Conservation (phyloP, 1,140 invertebrate genomes). For the Drosophila ohnishii region DNA sequence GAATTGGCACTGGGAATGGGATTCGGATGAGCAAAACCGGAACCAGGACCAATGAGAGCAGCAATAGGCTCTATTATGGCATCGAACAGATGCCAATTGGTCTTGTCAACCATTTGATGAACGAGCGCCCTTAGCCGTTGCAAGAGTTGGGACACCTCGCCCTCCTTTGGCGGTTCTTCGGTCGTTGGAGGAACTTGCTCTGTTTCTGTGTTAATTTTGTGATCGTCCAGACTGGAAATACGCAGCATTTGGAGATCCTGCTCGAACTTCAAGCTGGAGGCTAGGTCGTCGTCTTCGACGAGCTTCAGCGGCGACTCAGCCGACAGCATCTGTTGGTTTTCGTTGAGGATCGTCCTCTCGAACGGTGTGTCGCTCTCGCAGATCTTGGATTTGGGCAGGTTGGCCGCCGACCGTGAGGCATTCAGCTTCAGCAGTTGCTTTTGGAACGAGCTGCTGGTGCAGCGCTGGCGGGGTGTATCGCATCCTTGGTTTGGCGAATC, state of each 20-base stretch:
- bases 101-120: conserved; percentile 30
- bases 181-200: not conserved
- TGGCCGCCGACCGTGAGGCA: conserved; percentile 18
- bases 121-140: conserved; percentile 29
- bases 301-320: conserved; percentile 63
- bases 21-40: too few species aligned
- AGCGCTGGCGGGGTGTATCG: not conserved
- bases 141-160: conserved; percentile 20
- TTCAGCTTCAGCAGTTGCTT: conserved; percentile 58
- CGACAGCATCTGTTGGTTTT: conserved; percentile 61
- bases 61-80: conserved; percentile 25
- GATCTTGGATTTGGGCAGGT: conserved; percentile 7
- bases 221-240: conserved; percentile 39
- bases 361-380: conserved; percentile 13
- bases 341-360: conserved; percentile 36
- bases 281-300: conserved; percentile 47
- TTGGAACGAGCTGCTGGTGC: conserved; percentile 40
- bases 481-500: not conserved
- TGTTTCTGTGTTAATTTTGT: not conserved
- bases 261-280: conserved; percentile 51
- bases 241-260: conserved; percentile 57
- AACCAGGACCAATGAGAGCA: not conserved
- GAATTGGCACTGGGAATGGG: not conserved
- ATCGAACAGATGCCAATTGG: conserved; percentile 41
- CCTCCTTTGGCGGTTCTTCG: not conserved